phyloP scores from a whole-genome alignment of 2,888 invertebrate species.

The Drosophila pullipes region DNA sequence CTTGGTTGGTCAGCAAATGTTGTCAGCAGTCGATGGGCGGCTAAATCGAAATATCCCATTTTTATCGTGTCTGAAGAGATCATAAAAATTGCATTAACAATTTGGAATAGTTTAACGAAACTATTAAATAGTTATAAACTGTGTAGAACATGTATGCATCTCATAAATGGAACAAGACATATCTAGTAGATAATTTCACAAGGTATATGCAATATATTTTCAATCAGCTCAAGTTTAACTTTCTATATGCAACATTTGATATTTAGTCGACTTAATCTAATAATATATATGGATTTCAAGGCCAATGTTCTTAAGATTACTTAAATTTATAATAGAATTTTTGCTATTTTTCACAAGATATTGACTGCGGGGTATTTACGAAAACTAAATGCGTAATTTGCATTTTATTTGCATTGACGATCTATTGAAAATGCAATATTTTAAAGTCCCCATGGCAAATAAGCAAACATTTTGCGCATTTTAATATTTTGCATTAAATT shows the following conservation, averaged over 20 bases:
- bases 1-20: conserved; percentile 12
- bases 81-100: conserved; percentile 7
- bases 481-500: conserved; percentile 49
- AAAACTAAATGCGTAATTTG: neutral
- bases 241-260: neutral
- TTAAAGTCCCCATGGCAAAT: conserved; percentile 3
- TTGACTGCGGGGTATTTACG: neutral
- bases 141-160: neutral
- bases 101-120: neutral
- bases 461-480: conserved; percentile 40
- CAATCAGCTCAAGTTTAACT: neutral
- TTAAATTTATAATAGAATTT: neutral
- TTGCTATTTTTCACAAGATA: neutral
- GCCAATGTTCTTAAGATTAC: neutral
- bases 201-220: neutral
- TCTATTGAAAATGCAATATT: conserved; percentile 11
- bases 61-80: neutral
- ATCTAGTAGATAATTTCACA: neutral
- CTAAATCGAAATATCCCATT: neutral
- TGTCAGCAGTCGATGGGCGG: neutral
- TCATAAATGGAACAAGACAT: neutral
- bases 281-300: neutral
- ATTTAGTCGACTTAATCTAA: neutral
- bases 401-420: neutral
- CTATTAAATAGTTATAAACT: neutral